These are phyloP conservation scores for Peribatodes rhomboidaria DNA, from an alignment of 2,888 invertebrate genomes.

Conservation along the genomic window DNA sequence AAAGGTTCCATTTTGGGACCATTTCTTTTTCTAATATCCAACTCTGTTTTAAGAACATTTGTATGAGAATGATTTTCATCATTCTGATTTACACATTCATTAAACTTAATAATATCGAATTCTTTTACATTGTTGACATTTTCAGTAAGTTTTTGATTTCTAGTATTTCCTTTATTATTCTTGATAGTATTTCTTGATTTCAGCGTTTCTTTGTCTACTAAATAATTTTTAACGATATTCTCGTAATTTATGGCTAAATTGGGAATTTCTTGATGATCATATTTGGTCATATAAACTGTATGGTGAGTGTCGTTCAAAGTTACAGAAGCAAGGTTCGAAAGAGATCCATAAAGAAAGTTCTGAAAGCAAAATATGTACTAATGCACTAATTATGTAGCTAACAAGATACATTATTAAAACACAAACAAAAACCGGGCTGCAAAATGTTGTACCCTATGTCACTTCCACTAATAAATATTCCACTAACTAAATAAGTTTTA, in stretches of 20 bases:
- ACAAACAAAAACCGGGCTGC: too few relatives aligned
- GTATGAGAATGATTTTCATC: not conserved
- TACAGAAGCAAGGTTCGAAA: conserved; percentile 2
- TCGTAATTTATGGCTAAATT: not conserved
- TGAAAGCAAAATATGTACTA: conserved; percentile 2
- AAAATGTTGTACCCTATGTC: too few relatives aligned
- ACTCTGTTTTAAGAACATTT: not conserved
- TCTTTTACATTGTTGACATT: not conserved
- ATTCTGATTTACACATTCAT: not conserved
- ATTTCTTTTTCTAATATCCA: not conserved
- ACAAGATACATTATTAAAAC: too few relatives aligned
- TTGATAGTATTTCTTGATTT: not conserved
- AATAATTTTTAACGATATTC: not conserved
- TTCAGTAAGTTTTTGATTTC: not conserved
- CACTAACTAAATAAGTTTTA: too few relatives aligned
- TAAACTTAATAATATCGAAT: not conserved
- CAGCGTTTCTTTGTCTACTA: not conserved
- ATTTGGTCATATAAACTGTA: not conserved
- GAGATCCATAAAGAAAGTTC: not conserved
- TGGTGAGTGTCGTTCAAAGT: conserved; percentile 5
- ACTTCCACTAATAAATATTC: too few relatives aligned
- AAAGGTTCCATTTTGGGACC: not conserved
- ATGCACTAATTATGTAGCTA: too few relatives aligned
- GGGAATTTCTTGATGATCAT: not conserved
- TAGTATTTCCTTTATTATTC: not conserved